Conservation (phyloP, 2,113 vertebrate species). For the Clarias batrachus region DNA sequence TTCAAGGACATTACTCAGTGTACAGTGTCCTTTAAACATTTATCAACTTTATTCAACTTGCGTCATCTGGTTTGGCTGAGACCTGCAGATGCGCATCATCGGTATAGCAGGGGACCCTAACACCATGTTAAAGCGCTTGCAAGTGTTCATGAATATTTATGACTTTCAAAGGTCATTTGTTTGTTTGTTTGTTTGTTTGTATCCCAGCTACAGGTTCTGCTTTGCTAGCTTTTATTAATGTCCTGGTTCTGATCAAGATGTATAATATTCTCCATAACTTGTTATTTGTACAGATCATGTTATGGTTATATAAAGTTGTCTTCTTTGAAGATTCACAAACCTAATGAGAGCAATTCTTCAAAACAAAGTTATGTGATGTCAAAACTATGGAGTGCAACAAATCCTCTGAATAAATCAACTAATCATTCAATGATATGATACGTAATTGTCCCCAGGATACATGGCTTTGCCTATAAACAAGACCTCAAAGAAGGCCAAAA, state of each 20-base stretch:
- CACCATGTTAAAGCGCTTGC: neutral
- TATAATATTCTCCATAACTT: conserved; percentile 2
- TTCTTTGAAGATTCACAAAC: conserved; percentile 25
- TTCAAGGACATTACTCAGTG: neutral
- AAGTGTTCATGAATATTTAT: neutral
- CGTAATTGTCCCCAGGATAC: conserved; percentile 10
- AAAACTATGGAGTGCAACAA: neutral
- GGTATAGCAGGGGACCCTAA: neutral
- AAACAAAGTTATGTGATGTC: conserved; percentile 16
- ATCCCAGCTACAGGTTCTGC: neutral
- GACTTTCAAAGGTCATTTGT: neutral
- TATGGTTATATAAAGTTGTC: conserved; percentile 20
- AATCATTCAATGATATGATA: conserved; percentile 15
- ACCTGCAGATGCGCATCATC: neutral
- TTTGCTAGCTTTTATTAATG: neutral
- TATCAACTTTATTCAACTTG: neutral
- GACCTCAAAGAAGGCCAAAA: conserved; percentile 29
- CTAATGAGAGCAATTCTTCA: neutral
- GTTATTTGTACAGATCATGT: neutral
- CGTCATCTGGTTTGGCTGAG: conserved; percentile 7
- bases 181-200: conserved; percentile 2
- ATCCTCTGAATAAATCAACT: conserved; percentile 32
- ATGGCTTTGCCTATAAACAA: conserved; percentile 30
- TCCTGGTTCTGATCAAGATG: neutral
- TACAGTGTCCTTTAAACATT: neutral